Conservation (phyloP, 2,797 vertebrate genomes). For the Holocentrus rufus region DNA sequence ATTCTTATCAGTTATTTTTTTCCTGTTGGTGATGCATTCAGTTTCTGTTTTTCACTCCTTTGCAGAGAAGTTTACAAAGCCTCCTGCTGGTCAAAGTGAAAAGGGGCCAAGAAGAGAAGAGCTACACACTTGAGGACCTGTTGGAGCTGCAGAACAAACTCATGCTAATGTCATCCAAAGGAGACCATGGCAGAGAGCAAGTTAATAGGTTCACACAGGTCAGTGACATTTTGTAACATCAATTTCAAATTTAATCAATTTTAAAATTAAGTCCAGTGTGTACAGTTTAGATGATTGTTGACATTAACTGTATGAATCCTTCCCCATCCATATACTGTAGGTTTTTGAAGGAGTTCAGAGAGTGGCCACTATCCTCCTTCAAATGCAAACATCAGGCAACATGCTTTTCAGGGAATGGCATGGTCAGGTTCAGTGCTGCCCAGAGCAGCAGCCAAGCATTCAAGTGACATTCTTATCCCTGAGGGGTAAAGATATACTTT, state of each 20-base stretch:
- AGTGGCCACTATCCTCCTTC: conserved; percentile 75
- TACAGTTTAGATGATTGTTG: background rate
- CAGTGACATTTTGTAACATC: background rate
- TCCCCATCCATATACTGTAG: conserved; percentile 49
- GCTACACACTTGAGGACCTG: conserved; percentile 77
- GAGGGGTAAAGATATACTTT: conserved; percentile 42
- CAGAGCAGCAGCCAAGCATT: conserved; percentile 66
- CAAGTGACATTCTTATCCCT: conserved; percentile 68
- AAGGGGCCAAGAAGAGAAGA: conserved; percentile 45
- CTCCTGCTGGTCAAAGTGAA: conserved; percentile 59
- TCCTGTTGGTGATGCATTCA: background rate
- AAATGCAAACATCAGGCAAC: conserved; percentile 81
- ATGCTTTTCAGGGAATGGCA: conserved; percentile 81
- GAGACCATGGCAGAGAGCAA: conserved; percentile 79
- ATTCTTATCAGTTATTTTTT: background rate
- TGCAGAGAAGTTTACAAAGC: conserved; percentile 70
- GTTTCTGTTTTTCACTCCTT: background rate
- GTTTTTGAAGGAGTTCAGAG: conserved; percentile 82
- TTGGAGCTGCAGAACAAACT: conserved; percentile 85
- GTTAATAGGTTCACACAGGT: conserved; percentile 84
- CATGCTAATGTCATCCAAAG: conserved; percentile 84
- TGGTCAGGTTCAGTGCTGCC: conserved; percentile 72
- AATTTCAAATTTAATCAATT: background rate
- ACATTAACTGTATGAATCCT: background rate
- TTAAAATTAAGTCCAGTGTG: background rate